Evolutionary conservation across 2,113 vertebrate species (phyloP), one percentile per base, ranked within the genome.

Genomic region (Oceanodroma tethys): DNA sequence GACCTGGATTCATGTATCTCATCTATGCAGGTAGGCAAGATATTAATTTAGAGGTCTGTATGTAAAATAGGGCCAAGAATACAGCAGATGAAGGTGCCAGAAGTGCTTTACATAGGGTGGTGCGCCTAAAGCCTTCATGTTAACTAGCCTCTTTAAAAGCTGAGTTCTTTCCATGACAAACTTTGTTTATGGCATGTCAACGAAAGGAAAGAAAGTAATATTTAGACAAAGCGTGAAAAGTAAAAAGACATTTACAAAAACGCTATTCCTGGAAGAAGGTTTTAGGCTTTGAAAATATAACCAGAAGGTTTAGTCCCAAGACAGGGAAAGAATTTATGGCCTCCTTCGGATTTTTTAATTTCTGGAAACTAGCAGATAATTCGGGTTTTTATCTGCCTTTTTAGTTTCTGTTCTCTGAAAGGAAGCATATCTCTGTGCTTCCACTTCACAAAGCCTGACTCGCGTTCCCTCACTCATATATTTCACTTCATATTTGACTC

Each of bases 351-450:
- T 47, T 63, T 42, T 63, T 47, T n/a, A 25, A 48, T 48, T 71
- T 40, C n/a, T 66, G 52, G 43, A 30, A 76, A 43, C 29, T 43
- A 53, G 18, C 16, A 59, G 16, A 43, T 34, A 75, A 47, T 27
- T 34, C 0, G 1, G 9, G n/a, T 0, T 38, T 79, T 74, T 58
- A 85, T 43, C n/a, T 48, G n/a, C n/a, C 27, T 85, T 68, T 74
- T 47, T 22, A 45, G 73, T 42, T 80, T 58, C 50, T 55, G 10
- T 26, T 85, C 45, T 75, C 50, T 65, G 63, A 38, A 55, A 87
- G 42, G 30, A 30, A 85, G 38, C 21, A 2, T 9, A 26, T 47
- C 67, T 56, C 43, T 34, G 13, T 15, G 56, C 22, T 52, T 80
- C 56, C 29, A 29, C 26, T 53, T 74, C 85, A 26, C 56, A 59